Evolutionary conservation across 2,888 invertebrate species (phyloP).

Genomic region (Lampropteryx suffumata): DNA sequence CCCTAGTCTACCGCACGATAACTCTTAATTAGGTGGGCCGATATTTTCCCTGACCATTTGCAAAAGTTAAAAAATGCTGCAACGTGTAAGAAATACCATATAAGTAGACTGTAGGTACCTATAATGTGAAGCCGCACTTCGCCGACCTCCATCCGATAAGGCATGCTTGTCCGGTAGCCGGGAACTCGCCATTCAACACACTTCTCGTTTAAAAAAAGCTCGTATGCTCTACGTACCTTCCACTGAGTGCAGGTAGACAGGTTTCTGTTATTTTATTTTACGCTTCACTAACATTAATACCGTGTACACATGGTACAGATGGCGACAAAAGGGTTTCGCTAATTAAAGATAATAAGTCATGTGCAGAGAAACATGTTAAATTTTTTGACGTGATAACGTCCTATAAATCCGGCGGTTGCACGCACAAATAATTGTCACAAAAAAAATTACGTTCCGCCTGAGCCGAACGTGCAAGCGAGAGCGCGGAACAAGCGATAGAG

Average conservation of each 20-base stretch:
- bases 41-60: not conserved
- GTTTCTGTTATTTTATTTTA: conserved; percentile 44
- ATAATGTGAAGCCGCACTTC: conserved; percentile 37
- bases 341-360: too few species aligned
- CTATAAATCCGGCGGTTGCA: too few species aligned
- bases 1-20: too few species aligned
- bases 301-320: conserved; percentile 27
- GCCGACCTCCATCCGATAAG: conserved; percentile 65
- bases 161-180: conserved; percentile 62
- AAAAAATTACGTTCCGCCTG: too few species aligned
- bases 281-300: conserved; percentile 36
- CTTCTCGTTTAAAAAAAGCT: conserved; percentile 58
- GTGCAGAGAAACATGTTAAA: conserved; percentile 5
- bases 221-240: conserved; percentile 26
- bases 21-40: too few species aligned
- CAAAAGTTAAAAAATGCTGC: not conserved
- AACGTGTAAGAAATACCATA: conserved; percentile 8
- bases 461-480: too few species aligned
- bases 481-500: too few species aligned
- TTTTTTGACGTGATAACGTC: not conserved
- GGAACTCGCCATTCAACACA: conserved; percentile 49
- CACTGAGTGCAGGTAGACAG: conserved; percentile 35
- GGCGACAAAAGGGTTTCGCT: conserved; percentile 27
- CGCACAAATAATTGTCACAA: too few species aligned
- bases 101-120: not conserved